Conservation (phyloP, 1,140 invertebrate species). For the Papilio helenus region DNA sequence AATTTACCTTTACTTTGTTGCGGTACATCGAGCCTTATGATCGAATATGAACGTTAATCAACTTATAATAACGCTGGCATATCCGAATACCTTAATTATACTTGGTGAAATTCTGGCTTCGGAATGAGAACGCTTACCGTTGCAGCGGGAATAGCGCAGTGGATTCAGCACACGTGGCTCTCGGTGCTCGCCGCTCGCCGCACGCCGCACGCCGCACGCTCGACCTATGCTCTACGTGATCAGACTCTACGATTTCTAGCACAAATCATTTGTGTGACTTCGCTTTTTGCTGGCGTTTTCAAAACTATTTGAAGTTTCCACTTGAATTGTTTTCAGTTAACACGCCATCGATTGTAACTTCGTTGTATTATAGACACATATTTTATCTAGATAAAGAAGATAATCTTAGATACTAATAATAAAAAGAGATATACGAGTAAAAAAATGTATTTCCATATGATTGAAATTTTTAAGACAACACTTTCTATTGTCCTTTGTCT, state of each 20-base stretch:
- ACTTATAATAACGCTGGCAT: background rate
- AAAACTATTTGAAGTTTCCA: slow-evolving; percentile 33
- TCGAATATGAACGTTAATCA: background rate
- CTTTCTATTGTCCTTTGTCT: background rate
- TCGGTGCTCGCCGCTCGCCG: slow-evolving; percentile 41
- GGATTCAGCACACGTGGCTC: slow-evolving; percentile 48
- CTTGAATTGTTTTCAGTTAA: slow-evolving; percentile 34
- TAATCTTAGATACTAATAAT: background rate
- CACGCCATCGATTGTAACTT: background rate
- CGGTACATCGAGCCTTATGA: background rate
- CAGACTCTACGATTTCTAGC: slow-evolving; percentile 41
- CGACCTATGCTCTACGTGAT: slow-evolving; percentile 50
- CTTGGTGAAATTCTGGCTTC: slow-evolving; percentile 11
- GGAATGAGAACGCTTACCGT: slow-evolving; percentile 33
- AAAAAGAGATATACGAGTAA: background rate
- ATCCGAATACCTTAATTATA: slow-evolving; percentile 2
- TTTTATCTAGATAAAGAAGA: background rate
- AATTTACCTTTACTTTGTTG: background rate
- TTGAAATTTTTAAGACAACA: no score
- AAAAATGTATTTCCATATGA: no score
- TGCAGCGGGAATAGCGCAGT: slow-evolving; percentile 42
- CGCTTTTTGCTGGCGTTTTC: slow-evolving; percentile 44
- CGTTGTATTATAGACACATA: background rate
- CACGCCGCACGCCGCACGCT: slow-evolving; percentile 45
- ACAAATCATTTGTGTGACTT: slow-evolving; percentile 43